Evolutionary conservation across 2,113 vertebrate species (phyloP), one percentile per base, ranked within the genome.

Genomic region (Macquaria ambigua): DNA sequence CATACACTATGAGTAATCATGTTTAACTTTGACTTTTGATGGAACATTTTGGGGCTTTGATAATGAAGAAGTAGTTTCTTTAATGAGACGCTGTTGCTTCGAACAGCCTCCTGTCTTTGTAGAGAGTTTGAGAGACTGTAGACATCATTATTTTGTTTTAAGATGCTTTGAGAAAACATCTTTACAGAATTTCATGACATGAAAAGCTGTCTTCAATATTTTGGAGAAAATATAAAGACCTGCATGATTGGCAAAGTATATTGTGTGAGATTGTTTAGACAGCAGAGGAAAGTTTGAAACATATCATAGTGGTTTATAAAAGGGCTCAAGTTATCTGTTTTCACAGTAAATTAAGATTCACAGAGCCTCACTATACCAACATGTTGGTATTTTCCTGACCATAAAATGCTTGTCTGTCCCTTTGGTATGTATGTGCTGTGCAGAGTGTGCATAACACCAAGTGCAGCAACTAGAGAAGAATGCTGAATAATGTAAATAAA

Each of bases 41-140:
- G 56, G 23, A 67, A 43, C 9, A 63, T 37, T 28, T 34, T 28
- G 43, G 41, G 7, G 12, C 69, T 71, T 75, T 74, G 18, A 69
- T 63, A 62, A 23, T 67, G 21, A 53, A 77, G 12, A 74, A 48
- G 18, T 69, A 23, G 20, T 69, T 61, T 34, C 16, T 70, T 74
- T 73, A 77, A 84, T 87, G 23, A 71, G 58, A 67, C 16, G 37
- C 25, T 59, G 71, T 46, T 78, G 43, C 62, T 81, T 78, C 39
- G 55, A 92, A 52, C 50, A 63, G 37, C 23, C 34, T 62, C 23
- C 50, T 74, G 14, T 76, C 28, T 41, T 68, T 73, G 34, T 39
- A 7, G 25, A 64, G 56, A 67, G 50, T 83, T 78, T 64, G 31
- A 63, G 10, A 74, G 37, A 56, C 34, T 50, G 31, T 15, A 59